Conservation (phyloP, 2,113 vertebrate genomes). For the Garra rufa region DNA sequence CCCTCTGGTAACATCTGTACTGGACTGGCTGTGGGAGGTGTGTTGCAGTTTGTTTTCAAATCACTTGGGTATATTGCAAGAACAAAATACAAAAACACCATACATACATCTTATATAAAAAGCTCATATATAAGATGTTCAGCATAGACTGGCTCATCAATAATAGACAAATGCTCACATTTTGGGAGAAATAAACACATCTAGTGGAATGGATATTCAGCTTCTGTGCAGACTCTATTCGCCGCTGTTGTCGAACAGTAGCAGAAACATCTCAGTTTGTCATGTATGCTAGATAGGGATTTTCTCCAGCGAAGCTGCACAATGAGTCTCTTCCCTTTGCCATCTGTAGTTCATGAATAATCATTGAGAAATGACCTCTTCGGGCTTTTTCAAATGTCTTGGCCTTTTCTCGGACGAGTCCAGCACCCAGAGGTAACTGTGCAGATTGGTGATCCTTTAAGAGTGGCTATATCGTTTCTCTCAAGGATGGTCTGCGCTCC, state of each 20-base stretch:
- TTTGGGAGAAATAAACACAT: neutral
- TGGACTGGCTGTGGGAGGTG: neutral
- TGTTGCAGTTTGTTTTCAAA: neutral
- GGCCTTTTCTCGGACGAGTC: conserved; percentile 48
- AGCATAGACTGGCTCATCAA: neutral
- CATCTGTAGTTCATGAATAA: conserved; percentile 58
- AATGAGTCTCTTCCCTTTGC: conserved; percentile 2
- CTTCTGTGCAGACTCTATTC: neutral
- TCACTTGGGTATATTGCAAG: neutral
- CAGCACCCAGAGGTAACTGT: conserved; percentile 52
- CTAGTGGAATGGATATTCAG: neutral
- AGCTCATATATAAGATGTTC: neutral
- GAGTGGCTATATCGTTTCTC: conserved; percentile 28
- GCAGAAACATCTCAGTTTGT: neutral
- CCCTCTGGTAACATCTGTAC: neutral
- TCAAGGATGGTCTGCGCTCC: conserved; percentile 17
- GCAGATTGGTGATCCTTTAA: conserved; percentile 45
- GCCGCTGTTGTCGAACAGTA: conserved; percentile 1
- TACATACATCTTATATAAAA: neutral
- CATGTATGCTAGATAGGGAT: neutral
- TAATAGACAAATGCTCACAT: neutral
- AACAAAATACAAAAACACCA: neutral
- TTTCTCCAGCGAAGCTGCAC: conserved; percentile 35
- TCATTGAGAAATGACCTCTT: conserved; percentile 33
- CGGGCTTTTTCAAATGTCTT: conserved; percentile 43